Evolutionary conservation across 2,888 invertebrate genomes (phyloP).

Genomic region (Hydrotaea diabolus): DNA sequence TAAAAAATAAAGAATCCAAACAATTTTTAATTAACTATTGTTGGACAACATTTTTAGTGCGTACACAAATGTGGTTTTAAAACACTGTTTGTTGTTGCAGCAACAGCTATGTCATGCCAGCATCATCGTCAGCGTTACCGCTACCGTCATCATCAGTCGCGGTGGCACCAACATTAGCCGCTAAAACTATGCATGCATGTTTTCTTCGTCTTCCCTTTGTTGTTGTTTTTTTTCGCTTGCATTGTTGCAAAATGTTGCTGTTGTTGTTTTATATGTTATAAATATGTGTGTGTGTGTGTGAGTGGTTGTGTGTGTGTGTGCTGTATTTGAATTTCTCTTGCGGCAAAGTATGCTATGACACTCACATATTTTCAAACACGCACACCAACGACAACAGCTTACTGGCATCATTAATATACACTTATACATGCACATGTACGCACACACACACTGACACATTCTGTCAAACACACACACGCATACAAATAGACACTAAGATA

Average conservation of each 20-base stretch:
- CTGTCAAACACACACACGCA: no score
- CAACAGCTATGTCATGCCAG: neutral
- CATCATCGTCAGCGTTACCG: neutral
- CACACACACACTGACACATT: no score
- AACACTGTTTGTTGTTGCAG: neutral
- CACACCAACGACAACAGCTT: conserved; percentile 23
- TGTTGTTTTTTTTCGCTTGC: neutral
- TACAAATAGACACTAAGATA: no score
- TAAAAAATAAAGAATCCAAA: no score
- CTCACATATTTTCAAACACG: neutral
- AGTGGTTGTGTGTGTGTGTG: conserved; percentile 17
- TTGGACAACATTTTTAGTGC: no score
- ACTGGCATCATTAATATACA: conserved; percentile 57
- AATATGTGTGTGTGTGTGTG: neutral
- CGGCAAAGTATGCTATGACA: conserved; percentile 56
- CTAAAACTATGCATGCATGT: conserved; percentile 26
- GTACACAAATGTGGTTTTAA: no score
- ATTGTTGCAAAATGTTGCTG: conserved; percentile 19
- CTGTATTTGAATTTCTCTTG: conserved; percentile 47
- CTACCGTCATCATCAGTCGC: conserved; percentile 33
- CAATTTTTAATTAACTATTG: no score
- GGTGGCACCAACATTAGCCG: conserved; percentile 45
- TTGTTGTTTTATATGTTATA: neutral
- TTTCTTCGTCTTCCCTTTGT: neutral
- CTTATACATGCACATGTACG: neutral